Percentiles rank a stretch among this genome's conserved stretches.
Conservation (phyloP, 2,888 invertebrate species). For the Agrochola lychnidis region DNA sequence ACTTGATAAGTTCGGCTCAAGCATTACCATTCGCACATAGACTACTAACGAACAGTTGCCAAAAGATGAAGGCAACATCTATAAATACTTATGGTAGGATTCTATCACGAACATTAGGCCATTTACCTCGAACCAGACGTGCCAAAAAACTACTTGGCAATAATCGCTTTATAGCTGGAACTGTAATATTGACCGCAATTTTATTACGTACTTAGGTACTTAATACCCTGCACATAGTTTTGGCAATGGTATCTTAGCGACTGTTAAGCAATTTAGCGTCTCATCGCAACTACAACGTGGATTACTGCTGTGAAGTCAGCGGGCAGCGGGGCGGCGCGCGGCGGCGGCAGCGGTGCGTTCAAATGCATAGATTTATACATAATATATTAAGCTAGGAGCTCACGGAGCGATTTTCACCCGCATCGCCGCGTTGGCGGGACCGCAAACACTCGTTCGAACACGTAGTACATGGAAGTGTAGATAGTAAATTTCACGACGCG, state of each 20-base stretch:
- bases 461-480: too few species aligned
- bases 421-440: too few species aligned
- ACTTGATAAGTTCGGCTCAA: constrained; percentile 45
- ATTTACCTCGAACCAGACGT: constrained; percentile 57
- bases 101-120: constrained; percentile 57
- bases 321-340: too few species aligned
- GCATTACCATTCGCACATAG: constrained; percentile 42
- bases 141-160: constrained; percentile 62
- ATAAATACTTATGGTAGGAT: constrained; percentile 51
- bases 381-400: too few species aligned
- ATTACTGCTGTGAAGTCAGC: too few species aligned
- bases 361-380: too few species aligned
- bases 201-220: constrained; percentile 20
- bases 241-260: constrained; percentile 8
- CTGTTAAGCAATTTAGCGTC: background rate
- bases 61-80: constrained; percentile 51
- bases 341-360: too few species aligned
- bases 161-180: constrained; percentile 50
- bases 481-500: too few species aligned
- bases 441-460: too few species aligned
- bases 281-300: background rate
- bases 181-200: constrained; percentile 46
- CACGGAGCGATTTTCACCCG: too few species aligned
- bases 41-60: constrained; percentile 56
- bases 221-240: constrained; percentile 20